Conservation (phyloP, 1,140 invertebrate species). For the Tetragonula clypearis region DNA sequence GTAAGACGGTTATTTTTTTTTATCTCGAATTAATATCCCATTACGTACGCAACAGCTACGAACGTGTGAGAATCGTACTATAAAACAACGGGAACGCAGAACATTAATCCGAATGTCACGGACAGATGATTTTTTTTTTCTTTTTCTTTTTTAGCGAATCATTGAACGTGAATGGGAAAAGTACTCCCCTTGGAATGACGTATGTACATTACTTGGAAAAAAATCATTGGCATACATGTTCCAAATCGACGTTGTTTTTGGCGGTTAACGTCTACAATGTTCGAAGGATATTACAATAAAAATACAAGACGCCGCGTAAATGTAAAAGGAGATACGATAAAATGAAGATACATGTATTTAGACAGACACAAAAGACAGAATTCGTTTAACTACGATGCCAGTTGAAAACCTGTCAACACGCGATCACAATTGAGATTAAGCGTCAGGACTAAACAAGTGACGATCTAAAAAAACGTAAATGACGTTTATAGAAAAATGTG, state of each 20-base stretch:
- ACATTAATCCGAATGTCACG: background rate
- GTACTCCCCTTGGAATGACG: constrained; percentile 64
- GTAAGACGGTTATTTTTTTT: constrained; percentile 1
- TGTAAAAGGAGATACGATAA: background rate
- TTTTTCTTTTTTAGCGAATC: constrained; percentile 58
- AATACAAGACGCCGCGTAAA: background rate
- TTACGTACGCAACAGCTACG: background rate
- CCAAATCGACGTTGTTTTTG: constrained; percentile 23
- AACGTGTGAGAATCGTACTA: background rate
- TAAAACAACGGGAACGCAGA: background rate
- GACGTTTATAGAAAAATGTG: constrained; percentile 12
- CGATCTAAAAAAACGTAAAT: constrained; percentile 8
- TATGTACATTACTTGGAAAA: constrained; percentile 55
- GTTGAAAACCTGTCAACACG: constrained; percentile 71
- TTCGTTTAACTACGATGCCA: constrained; percentile 53
- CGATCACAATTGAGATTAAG: constrained; percentile 35
- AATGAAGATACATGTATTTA: background rate
- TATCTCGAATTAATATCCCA: background rate
- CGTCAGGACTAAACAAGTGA: background rate
- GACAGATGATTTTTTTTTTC: constrained; percentile 40
- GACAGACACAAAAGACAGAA: constrained; percentile 33
- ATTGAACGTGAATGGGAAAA: constrained; percentile 65
- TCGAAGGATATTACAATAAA: background rate
- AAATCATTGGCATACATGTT: constrained; percentile 29
- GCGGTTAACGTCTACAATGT: constrained; percentile 30